Base-by-base conservation (phyloP, 2,888 invertebrate genomes). In the Leptopterna dolabrata region DNA sequence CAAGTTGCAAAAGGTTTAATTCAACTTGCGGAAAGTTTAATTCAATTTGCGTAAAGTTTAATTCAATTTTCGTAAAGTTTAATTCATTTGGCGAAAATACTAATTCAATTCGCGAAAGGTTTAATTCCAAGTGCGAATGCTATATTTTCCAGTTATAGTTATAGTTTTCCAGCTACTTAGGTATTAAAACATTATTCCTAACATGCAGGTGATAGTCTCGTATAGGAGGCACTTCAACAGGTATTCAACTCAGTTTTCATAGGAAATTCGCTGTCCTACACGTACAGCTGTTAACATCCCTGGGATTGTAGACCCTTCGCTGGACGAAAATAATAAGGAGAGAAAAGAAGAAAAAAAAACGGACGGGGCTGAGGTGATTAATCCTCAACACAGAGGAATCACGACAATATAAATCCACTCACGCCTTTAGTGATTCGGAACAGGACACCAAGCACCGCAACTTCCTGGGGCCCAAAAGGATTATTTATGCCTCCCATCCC, bases 341-440 rank as follows among this genome's bases (percentile, higher is more conserved):
- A 24, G 9, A 63, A 63, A 63, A 27, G 0, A 63, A 27, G 0
- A 24, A 63, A 27, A 45, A 78, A 78, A 78, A 41, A 76, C 41
- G 43, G 36, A 19, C 19, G 24, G 41, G 27, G 6, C 19, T 43
- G 16, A 41, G 78, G 78, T 78, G 78, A 78, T 78, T 78, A 78
- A 78, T 78, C 78, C 78, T 78, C 27, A 24, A 19, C 78, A 24
- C 45, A 24, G 24, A 43, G 41, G 78, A 24, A 78, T 78, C 78
- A 78, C 78, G 78, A 78, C 78, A 78, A 78, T 78, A 78, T 78
- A 78, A 78, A 78, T 78, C 78, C 43, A 78, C 41, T 45, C 78
- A 43, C 78, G 78, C 78, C 78, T 78, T 78, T 78, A 45, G 45
- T 78, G 78, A 78, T 78, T 78, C 78, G 78, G 78, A 78, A 78